Base-by-base conservation (phyloP, 2,113 vertebrate genomes). In the Synchiropus splendidus region DNA sequence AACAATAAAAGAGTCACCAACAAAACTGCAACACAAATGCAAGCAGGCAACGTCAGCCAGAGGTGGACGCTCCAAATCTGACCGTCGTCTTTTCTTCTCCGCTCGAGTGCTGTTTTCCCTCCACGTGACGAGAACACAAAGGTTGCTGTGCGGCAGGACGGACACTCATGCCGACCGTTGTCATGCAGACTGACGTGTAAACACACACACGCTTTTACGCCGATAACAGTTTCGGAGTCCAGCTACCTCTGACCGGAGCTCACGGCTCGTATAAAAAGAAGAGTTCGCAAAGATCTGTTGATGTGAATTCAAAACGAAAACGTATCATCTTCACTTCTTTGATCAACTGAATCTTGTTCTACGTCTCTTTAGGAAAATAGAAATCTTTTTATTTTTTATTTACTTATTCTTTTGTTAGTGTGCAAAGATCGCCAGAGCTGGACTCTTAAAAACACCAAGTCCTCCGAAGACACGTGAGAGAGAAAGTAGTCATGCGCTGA, bases 321-420 rank as follows among this genome's bases (percentile, higher is more conserved):
- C n/a, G n/a, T n/a, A n/a, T n/a, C n/a, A n/a, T n/a, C n/a, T n/a
- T n/a, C n/a, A 42, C 9, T 42, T 9, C 3, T 42, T 30, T 14
- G 6, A 43, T 43, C 31, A 31, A 9, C 27, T 16, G 27, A 31
- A 51, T 31, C 31, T 64, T 64, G 61, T 64, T 72, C 42, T 45
- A 0, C 21, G 21, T 21, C 31, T 64, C 16, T 14, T 41, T 75
- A 79, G 52, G 53, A 83, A 77, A 82, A 83, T 76, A 79, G 36
- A 72, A n/a, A 39, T 74, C 44, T 67, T 44, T 17, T 48, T 42
- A 49, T 44, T 30, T 12, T 74, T 54, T 51, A 30, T 43, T 65
- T 5, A 33, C 43, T 58, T 44, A 51, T 59, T 66, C 61, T 56
- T 59, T 46, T 39, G 2, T 71, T 27, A 55, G 35, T 79, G 75